Conservation (phyloP, 2,797 vertebrate genomes). For the Enteromius viviparus region DNA sequence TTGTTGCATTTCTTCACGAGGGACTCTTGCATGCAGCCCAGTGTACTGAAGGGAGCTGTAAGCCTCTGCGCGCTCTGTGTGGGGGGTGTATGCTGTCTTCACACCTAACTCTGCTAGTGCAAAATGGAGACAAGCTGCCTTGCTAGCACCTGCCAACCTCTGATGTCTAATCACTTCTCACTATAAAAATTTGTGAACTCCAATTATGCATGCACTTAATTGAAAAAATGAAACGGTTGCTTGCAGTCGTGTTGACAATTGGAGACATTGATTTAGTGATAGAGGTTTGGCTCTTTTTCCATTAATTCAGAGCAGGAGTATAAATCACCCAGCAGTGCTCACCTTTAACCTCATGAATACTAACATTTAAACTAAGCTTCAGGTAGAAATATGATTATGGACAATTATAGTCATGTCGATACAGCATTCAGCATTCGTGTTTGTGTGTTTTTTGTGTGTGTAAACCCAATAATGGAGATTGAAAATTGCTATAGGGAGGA, state of each 20-base stretch:
- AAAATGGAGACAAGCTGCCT: conserved; percentile 71
- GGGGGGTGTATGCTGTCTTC: conserved; percentile 62
- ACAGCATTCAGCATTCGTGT: conserved; percentile 59
- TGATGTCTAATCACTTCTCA: conserved; percentile 75
- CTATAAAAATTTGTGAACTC: conserved; percentile 74
- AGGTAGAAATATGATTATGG: conserved; percentile 10
- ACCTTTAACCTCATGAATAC: conserved; percentile 41
- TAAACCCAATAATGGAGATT: conserved; percentile 79
- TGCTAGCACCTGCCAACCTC: conserved; percentile 70
- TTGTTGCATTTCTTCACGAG: conserved; percentile 25
- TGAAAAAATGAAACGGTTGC: conserved; percentile 63
- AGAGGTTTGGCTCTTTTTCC: conserved; percentile 50
- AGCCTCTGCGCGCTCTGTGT: conserved; percentile 47
- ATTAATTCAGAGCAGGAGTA: conserved; percentile 58
- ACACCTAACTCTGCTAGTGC: conserved; percentile 70
- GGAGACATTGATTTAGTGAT: conserved; percentile 52
- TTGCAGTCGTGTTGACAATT: conserved; percentile 65
- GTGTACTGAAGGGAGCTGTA: conserved; percentile 48
- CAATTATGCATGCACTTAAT: conserved; percentile 71
- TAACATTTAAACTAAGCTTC: conserved; percentile 19
- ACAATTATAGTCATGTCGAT: conserved; percentile 34
- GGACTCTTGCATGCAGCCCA: conserved; percentile 35
- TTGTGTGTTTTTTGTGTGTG: conserved; percentile 63
- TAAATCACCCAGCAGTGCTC: conserved; percentile 39
- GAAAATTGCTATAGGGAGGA: conserved; percentile 74